phyloP scores from a whole-genome alignment of 2,797 vertebrate genomes.

The Acanthurus lineatus region DNA sequence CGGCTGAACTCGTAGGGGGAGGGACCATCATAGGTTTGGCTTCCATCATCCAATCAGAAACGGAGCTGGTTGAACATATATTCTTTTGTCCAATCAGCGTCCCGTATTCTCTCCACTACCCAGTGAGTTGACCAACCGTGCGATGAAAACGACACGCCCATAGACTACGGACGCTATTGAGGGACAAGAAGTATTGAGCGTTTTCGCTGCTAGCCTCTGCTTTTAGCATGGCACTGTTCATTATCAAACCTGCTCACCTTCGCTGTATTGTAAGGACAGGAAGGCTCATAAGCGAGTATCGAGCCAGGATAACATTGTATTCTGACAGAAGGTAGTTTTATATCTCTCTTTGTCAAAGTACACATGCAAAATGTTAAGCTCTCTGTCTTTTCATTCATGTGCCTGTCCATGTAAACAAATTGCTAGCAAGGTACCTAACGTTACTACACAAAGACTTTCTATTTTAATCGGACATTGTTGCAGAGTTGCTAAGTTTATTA shows the following conservation, averaged over 20 bases:
- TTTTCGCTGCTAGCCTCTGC: background rate
- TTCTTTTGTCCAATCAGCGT: constrained; percentile 71
- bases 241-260: constrained; percentile 58
- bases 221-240: constrained; percentile 68
- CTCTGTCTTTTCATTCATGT: constrained; percentile 4
- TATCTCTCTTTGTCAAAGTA: background rate
- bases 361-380: background rate
- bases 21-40: background rate
- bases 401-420: background rate
- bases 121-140: constrained; percentile 74
- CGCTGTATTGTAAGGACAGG: constrained; percentile 55
- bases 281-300: constrained; percentile 41
- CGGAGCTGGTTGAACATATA: background rate
- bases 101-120: background rate
- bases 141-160: constrained; percentile 68
- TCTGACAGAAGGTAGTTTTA: constrained; percentile 75
- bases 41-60: constrained; percentile 72
- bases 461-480: no score
- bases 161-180: constrained; percentile 61
- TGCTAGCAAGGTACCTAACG: background rate
- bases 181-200: constrained; percentile 38
- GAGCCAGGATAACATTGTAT: constrained; percentile 32
- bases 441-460: background rate
- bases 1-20: constrained; percentile 3
- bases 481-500: background rate